phyloP scores from a whole-genome alignment of 2,113 vertebrate species.

The Odobenus rosmarus region DNA sequence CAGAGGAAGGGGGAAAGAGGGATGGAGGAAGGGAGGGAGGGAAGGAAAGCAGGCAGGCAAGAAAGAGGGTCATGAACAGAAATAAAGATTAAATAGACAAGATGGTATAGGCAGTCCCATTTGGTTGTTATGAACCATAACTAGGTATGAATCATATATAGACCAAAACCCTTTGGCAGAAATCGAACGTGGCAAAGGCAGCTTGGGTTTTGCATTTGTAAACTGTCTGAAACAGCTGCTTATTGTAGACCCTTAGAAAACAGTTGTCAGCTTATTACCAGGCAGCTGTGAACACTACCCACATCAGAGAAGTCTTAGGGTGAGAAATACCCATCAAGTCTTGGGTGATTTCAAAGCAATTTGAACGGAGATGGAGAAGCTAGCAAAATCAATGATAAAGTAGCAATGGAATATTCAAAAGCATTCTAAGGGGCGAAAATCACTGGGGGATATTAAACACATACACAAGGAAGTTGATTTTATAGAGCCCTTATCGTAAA shows the following conservation, averaged over 20 bases:
- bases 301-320: neutral
- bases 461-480: neutral
- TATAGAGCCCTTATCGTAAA: neutral
- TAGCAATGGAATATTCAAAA: neutral
- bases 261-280: neutral
- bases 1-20: neutral
- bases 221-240: neutral
- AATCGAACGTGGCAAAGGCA: neutral
- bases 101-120: neutral
- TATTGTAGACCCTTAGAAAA: neutral
- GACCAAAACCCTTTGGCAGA: neutral
- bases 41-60: neutral
- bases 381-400: neutral
- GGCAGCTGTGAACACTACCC: neutral
- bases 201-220: neutral
- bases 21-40: accelerated
- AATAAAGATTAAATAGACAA: neutral
- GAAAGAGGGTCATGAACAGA: neutral
- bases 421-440: accelerated
- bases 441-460: neutral
- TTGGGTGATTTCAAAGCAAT: neutral
- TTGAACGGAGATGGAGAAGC: neutral
- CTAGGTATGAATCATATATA: neutral
- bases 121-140: neutral
- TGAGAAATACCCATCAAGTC: neutral